Evolutionary conservation across 2,797 vertebrate genomes (phyloP).

Genomic region (Synanceia verrucosa): DNA sequence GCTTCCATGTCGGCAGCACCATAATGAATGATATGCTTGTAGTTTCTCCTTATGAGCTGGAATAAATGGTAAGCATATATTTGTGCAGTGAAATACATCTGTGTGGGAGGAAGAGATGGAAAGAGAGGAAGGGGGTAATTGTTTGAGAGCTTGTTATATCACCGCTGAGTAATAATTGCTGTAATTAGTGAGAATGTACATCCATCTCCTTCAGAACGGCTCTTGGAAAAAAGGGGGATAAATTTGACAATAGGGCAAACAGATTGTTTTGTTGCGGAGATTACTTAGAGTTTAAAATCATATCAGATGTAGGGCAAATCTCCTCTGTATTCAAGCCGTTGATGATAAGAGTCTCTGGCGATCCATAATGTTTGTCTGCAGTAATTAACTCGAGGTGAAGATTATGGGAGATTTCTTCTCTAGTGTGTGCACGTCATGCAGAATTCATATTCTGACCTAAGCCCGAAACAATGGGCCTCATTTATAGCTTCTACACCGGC

Average conservation of each 20-base stretch:
- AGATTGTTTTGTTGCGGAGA: conserved; percentile 80
- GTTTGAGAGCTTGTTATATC: conserved; percentile 78
- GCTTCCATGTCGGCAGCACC: conserved; percentile 41
- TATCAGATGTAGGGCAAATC: conserved; percentile 77
- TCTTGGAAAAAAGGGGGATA: conserved; percentile 61
- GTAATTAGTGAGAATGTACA: conserved; percentile 78
- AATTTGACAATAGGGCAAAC: conserved; percentile 78
- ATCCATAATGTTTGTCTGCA: conserved; percentile 76
- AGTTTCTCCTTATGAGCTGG: conserved; percentile 53
- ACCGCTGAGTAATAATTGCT: conserved; percentile 77
- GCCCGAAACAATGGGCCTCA: conserved; percentile 74
- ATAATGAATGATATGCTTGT: conserved; percentile 60
- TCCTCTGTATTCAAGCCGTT: conserved; percentile 68
- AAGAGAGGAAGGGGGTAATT: conserved; percentile 55
- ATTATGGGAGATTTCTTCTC: conserved; percentile 78
- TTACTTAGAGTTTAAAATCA: conserved; percentile 79
- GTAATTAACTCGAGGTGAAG: conserved; percentile 85
- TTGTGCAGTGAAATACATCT: conserved; percentile 52
- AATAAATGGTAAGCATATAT: conserved; percentile 58
- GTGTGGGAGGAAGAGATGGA: conserved; percentile 60
- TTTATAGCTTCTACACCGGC: conserved; percentile 66
- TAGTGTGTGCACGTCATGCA: conserved; percentile 69
- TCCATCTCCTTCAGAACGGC: conserved; percentile 67
- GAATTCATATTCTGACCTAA: conserved; percentile 77
- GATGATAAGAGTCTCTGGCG: conserved; percentile 72